Percentiles rank a stretch among this genome's conserved stretches.
Evolutionary conservation across 2,888 invertebrate genomes (phyloP).

Genomic region (Tetramorium bicarinatum): DNA sequence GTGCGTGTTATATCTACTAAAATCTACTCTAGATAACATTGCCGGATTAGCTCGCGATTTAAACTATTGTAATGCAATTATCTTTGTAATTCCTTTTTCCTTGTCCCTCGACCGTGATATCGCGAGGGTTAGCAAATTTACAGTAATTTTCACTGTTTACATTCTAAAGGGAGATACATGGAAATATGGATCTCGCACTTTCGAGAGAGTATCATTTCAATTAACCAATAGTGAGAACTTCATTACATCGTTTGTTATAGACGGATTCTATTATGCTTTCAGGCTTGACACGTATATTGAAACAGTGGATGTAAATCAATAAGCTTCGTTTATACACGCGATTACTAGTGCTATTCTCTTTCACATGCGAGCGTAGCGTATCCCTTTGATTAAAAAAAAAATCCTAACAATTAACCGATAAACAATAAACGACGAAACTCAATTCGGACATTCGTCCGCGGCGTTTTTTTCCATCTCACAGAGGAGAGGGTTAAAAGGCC

Average conservation of each 20-base stretch:
- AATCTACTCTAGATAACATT: not conserved
- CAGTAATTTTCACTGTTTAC: not conserved
- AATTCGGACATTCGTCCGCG: not conserved
- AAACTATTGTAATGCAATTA: not conserved
- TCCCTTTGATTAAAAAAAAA: conserved; percentile 15
- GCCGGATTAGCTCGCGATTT: not conserved
- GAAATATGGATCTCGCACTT: not conserved
- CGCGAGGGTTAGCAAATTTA: not conserved
- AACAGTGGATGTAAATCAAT: conserved; percentile 34
- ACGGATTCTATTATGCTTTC: conserved; percentile 21
- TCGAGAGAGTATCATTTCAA: conserved; percentile 12
- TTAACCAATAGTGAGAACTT: conserved; percentile 31
- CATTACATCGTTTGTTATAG: conserved; percentile 13
- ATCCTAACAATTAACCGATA: conserved; percentile 23
- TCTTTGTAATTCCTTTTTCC: not conserved
- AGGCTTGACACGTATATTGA: conserved; percentile 1
- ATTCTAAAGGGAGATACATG: not conserved
- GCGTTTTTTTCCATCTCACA: not conserved
- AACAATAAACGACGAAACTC: conserved; percentile 37
- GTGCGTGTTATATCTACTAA: not conserved
- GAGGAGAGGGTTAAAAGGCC: conserved; percentile 38
- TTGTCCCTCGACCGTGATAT: not conserved
- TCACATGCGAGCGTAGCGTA: not conserved
- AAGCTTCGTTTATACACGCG: conserved; percentile 28
- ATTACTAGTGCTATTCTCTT: conserved; percentile 17